Base-by-base conservation (phyloP, 1,140 invertebrate genomes). In the Lordiphosa collinella region DNA sequence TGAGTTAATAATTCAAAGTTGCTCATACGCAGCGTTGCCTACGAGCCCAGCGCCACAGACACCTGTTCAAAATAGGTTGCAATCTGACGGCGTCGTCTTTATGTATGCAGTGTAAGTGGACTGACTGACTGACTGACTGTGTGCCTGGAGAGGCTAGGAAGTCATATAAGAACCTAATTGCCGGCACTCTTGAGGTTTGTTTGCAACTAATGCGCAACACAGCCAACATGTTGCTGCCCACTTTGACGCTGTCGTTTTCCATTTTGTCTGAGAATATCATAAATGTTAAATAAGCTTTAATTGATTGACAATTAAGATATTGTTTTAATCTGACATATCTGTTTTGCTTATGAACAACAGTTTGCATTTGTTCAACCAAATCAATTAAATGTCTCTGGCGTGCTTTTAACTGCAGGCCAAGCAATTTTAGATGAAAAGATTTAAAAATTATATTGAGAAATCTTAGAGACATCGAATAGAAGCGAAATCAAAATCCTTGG, bases 1-100 rank as follows among this genome's bases (percentile, higher is more conserved):
- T 68, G 65, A 69, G 67, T 70, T 70, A 70, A 69, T 70, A 69
- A 70, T 70, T 70, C 65, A 70, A 70, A 70, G 67, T 70, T 70
- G 51, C 67, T 70, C 65, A 70, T 70, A 70, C 67, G 67, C 67
- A 69, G 51, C 55, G 65, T 69, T 25, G 22, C 22, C 7, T 4
- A 43, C 49, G 48, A 54, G 7, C 22, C 22, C 14, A 22, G 14
- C 22, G 3, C 37, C 47, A 22, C 14, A 11, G 16, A 35, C 34
- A 50, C 16, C 16, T 50, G 16, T 35, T 18, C 14, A 36, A 25
- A 36, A 50, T 48, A 14, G 32, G 31, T 48, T 16, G 31, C 9
- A 48, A 9, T 3, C 22, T 25, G n/a, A 16, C 14, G n/a, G 14
- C n/a, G 10, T 14, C n/a, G 10, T 14, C 38, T 25, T 25, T 25